These are phyloP conservation scores for Gryllus longicercus DNA, from an alignment of 2,888 invertebrate species.

Conservation along the genomic window DNA sequence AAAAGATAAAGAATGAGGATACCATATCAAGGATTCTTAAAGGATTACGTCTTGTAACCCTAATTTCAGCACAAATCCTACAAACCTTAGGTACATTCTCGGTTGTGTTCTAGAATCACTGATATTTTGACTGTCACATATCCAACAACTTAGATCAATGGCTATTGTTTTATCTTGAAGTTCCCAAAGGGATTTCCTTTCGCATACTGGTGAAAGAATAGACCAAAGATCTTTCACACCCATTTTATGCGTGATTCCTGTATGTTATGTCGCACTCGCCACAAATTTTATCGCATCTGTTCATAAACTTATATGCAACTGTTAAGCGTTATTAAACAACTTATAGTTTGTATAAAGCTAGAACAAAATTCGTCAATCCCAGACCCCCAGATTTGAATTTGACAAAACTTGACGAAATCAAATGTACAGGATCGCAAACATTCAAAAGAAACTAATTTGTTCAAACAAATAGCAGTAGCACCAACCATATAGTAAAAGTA, in stretches of 20 bases:
- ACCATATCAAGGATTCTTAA: background rate
- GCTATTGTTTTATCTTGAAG: slow-evolving; percentile 78
- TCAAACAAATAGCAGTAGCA: too few relatives aligned
- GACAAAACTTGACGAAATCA: too few relatives aligned
- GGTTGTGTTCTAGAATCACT: slow-evolving; percentile 69
- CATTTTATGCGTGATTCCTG: slow-evolving; percentile 53
- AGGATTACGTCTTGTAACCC: background rate
- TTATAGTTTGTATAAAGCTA: too few relatives aligned
- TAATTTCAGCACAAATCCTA: background rate
- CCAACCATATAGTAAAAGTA: too few relatives aligned
- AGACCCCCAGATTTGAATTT: too few relatives aligned
- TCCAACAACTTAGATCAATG: slow-evolving; percentile 87
- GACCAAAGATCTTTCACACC: slow-evolving; percentile 87
- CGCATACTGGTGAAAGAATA: slow-evolving; percentile 71
- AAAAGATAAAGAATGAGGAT: background rate
- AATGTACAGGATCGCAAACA: too few relatives aligned
- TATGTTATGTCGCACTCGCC: too few relatives aligned
- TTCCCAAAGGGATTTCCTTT: slow-evolving; percentile 72
- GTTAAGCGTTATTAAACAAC: too few relatives aligned
- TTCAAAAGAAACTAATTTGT: too few relatives aligned
- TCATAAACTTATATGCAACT: too few relatives aligned
- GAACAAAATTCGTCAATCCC: too few relatives aligned
- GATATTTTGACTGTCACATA: slow-evolving; percentile 80
- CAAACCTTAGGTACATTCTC: slow-evolving; percentile 77
- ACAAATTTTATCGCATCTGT: too few relatives aligned